A percentile compares a stretch with the other conserved stretches of the same genome.
phyloP scores from a whole-genome alignment of 2,113 vertebrate species.

The Odobenus rosmarus region DNA sequence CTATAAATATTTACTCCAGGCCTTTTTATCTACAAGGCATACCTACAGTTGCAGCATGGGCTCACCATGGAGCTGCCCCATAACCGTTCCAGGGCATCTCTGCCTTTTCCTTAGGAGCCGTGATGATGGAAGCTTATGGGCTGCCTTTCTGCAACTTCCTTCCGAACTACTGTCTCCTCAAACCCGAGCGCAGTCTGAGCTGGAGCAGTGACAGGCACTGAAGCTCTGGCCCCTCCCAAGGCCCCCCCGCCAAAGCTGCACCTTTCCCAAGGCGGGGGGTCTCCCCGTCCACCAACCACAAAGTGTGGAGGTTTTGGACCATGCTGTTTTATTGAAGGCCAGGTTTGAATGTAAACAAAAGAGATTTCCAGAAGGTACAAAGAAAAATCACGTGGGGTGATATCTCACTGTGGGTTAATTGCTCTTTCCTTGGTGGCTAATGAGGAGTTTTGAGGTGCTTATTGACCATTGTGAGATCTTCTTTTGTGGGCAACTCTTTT shows the following conservation, averaged over 20 bases:
- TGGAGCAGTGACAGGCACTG: background rate
- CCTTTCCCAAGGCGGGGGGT: background rate
- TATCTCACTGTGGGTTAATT: background rate
- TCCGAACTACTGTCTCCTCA: background rate
- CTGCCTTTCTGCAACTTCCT: background rate
- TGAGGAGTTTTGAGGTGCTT: background rate
- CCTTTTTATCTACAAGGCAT: slow-evolving; percentile 42
- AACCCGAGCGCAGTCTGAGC: background rate
- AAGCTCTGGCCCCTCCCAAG: background rate
- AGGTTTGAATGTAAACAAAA: background rate
- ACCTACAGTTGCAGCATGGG: background rate
- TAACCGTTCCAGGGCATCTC: no score
- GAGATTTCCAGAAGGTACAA: background rate
- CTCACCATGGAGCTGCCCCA: background rate
- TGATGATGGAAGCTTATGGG: background rate
- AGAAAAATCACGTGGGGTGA: background rate
- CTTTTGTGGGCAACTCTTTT: background rate
- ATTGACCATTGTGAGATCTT: no score
- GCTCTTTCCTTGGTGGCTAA: background rate
- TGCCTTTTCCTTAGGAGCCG: background rate
- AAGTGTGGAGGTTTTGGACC: background rate
- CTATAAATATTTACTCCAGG: slow-evolving; percentile 74
- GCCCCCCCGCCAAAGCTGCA: rapidly evolving
- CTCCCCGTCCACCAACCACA: background rate
- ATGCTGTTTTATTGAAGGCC: background rate